These are phyloP conservation scores for Pseudochirops corinnae DNA, from an alignment of 2,797 vertebrate species.

Conservation along the genomic window DNA sequence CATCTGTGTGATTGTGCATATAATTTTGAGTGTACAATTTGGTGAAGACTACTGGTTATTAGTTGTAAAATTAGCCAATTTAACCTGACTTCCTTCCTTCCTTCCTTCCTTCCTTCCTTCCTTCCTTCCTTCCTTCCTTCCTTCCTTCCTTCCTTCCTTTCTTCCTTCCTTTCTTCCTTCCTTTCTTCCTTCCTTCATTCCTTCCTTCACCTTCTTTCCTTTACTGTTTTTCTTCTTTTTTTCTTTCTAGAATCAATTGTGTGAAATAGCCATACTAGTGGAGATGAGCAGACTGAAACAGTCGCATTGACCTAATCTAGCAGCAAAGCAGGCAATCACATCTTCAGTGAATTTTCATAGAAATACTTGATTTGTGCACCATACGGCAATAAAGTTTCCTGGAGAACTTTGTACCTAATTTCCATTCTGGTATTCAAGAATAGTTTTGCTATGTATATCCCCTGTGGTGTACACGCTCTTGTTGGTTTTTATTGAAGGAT, in stretches of 20 bases:
- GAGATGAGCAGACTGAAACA: slow-evolving; percentile 69
- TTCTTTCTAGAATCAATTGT: slow-evolving; percentile 77
- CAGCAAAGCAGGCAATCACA: slow-evolving; percentile 68
- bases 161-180: too few species aligned
- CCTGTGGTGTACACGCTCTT: slow-evolving; percentile 8
- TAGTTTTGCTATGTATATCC: slow-evolving; percentile 46
- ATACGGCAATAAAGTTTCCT: slow-evolving; percentile 60
- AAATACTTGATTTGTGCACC: slow-evolving; percentile 59
- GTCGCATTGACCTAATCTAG: slow-evolving; percentile 65
- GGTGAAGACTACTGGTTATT: slow-evolving; percentile 65
- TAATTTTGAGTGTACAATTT: slow-evolving; percentile 26
- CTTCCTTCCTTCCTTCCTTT: background rate
- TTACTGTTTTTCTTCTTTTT: slow-evolving; percentile 65
- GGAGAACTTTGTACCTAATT: slow-evolving; percentile 25
- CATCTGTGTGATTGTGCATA: slow-evolving; percentile 41
- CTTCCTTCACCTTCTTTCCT: background rate
- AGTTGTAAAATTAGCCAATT: slow-evolving; percentile 62
- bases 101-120: background rate
- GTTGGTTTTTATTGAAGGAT: slow-evolving; percentile 59
- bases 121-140: too few species aligned
- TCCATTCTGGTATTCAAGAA: slow-evolving; percentile 63
- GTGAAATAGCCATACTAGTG: slow-evolving; percentile 69
- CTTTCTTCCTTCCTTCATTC: too few species aligned
- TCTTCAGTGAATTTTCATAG: slow-evolving; percentile 62
- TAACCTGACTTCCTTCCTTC: background rate